These are phyloP conservation scores for Bradypus variegatus DNA, from an alignment of 2,797 vertebrate species.

Conservation along the genomic window DNA sequence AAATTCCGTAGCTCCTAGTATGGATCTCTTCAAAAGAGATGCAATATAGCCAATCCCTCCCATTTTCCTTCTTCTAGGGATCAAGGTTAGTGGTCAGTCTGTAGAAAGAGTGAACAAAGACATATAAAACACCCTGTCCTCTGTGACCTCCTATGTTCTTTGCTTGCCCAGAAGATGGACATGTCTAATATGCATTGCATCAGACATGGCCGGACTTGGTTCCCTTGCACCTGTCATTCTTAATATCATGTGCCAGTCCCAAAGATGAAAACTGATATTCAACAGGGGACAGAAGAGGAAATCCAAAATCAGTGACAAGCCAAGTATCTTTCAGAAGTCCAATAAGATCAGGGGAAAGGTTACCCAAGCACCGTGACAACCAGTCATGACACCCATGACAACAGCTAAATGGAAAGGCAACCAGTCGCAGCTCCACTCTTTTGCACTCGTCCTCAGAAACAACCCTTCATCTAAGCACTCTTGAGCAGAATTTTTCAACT, in stretches of 20 bases:
- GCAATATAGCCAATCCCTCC: neutral
- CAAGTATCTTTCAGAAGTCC: constrained; percentile 55
- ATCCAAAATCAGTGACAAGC: constrained; percentile 61
- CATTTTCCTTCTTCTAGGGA: neutral
- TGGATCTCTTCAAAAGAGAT: constrained; percentile 11
- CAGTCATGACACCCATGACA: constrained; percentile 8
- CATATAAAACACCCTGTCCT: constrained; percentile 9
- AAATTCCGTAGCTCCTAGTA: constrained; percentile 8
- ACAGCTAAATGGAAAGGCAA: constrained; percentile 11
- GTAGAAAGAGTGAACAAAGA: constrained; percentile 18
- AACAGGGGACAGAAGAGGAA: constrained; percentile 60
- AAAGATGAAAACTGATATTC: constrained; percentile 64
- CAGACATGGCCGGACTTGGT: constrained; percentile 44
- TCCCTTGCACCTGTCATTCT: constrained; percentile 61
- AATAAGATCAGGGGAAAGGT: constrained; percentile 49
- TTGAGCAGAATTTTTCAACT: neutral
- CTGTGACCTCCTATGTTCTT: constrained; percentile 31
- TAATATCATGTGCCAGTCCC: constrained; percentile 48
- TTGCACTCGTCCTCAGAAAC: neutral
- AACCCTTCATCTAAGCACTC: neutral
- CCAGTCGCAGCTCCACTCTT: neutral
- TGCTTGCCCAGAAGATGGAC: constrained; percentile 18
- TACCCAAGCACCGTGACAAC: constrained; percentile 34
- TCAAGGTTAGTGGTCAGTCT: neutral
- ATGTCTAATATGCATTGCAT: neutral